Percentiles rank a stretch among this genome's conserved stretches.
These are phyloP conservation scores for Philotrypesis tridentata DNA, from an alignment of 1,140 invertebrate genomes.

Conservation along the genomic window DNA sequence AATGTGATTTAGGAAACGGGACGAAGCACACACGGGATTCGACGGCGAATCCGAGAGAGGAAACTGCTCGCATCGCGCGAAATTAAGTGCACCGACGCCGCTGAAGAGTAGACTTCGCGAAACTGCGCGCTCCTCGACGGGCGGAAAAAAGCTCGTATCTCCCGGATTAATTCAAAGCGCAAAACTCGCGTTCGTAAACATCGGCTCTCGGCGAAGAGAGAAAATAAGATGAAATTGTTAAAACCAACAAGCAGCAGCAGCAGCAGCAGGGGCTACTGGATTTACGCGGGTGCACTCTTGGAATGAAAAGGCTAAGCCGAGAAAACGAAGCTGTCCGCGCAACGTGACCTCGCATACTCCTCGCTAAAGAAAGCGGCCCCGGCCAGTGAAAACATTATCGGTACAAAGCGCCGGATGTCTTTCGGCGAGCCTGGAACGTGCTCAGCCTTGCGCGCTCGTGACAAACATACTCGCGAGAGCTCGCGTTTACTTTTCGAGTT, in stretches of 20 bases:
- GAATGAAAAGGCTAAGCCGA: constrained; percentile 20
- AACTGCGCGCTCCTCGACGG: not conserved
- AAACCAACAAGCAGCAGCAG: not conserved
- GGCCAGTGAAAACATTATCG: constrained; percentile 38
- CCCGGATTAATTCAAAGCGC: not conserved
- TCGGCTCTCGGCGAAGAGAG: not conserved
- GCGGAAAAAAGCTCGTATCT: not conserved
- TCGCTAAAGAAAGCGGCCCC: constrained; percentile 24
- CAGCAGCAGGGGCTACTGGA: too few species aligned
- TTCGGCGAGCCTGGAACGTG: constrained; percentile 17
- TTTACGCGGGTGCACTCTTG: constrained; percentile 3
- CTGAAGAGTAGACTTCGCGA: not conserved
- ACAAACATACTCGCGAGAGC: not conserved
- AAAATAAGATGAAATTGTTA: constrained; percentile 2
- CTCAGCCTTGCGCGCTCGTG: constrained; percentile 8
- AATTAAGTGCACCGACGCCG: not conserved
- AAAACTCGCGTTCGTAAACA: not conserved
- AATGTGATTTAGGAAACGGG: constrained; percentile 27
- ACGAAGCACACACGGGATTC: not conserved
- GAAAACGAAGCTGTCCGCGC: constrained; percentile 7
- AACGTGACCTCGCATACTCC: constrained; percentile 31
- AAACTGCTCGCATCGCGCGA: not conserved
- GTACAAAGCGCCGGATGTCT: constrained; percentile 33
- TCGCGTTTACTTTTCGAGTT: not conserved
- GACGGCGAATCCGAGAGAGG: not conserved